Conservation (phyloP, 2,888 invertebrate genomes). For the Drosophila monieri region DNA sequence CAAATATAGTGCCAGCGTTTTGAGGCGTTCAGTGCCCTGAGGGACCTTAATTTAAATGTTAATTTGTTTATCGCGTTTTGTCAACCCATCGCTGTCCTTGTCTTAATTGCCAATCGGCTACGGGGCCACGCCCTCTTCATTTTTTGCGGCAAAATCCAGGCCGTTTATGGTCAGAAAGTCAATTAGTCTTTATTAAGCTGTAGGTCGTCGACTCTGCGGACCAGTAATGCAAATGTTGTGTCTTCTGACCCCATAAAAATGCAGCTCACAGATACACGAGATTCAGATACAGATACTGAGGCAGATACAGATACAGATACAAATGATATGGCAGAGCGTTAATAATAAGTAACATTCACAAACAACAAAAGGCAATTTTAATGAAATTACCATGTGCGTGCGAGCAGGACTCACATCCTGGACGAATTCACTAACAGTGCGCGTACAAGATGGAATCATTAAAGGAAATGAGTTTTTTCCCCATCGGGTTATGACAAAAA, state of each 20-base stretch:
- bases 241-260: conserved; percentile 69
- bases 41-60: conserved; percentile 74
- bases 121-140: conserved; percentile 14
- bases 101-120: conserved; percentile 69
- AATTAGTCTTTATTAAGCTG: conserved; percentile 77
- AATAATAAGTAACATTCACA: conserved; percentile 79
- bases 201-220: conserved; percentile 32
- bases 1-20: conserved; percentile 50
- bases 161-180: conserved; percentile 60
- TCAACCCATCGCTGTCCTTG: conserved; percentile 44
- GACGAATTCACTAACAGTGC: conserved; percentile 51
- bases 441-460: conserved; percentile 78
- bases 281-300: conserved; percentile 32
- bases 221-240: conserved; percentile 74
- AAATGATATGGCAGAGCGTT: conserved; percentile 65
- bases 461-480: conserved; percentile 79
- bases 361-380: conserved; percentile 80
- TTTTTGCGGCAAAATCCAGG: neutral
- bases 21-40: conserved; percentile 50
- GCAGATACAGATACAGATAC: conserved; percentile 35
- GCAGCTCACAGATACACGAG: conserved; percentile 53
- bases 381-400: conserved; percentile 78
- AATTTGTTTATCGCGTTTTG: conserved; percentile 70
- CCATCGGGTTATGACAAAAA: conserved; percentile 80
- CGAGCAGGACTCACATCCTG: conserved; percentile 35